These are phyloP conservation scores for Probaryconus sp. DNA, from an alignment of 1,140 invertebrate species.

Conservation along the genomic window DNA sequence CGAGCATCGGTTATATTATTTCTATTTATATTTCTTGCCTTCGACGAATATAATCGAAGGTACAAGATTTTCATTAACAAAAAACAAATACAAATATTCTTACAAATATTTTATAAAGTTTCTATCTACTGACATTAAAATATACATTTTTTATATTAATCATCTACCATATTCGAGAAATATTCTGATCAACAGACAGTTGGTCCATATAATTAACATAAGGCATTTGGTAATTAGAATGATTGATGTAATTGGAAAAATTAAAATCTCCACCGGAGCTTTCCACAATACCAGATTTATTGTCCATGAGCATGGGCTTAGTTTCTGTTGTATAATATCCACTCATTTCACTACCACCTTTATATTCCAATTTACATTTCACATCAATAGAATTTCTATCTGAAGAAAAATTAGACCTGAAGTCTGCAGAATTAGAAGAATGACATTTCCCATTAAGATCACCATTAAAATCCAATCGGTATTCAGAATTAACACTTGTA, in stretches of 20 bases:
- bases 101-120: no score
- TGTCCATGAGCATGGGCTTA: conserved; percentile 61
- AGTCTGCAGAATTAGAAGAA: conserved; percentile 28
- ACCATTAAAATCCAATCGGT: conserved; percentile 54
- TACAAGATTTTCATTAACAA: no score
- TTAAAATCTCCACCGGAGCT: conserved; percentile 67
- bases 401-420: conserved; percentile 43
- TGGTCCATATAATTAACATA: conserved; percentile 75
- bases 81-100: no score
- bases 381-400: conserved; percentile 19
- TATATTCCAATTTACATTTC: conserved; percentile 66
- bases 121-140: no score
- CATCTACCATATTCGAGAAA: conserved; percentile 74
- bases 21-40: no score
- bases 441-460: conserved; percentile 42
- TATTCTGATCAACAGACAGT: conserved; percentile 70
- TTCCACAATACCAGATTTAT: conserved; percentile 41
- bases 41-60: no score
- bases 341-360: conserved; percentile 63
- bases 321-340: conserved; percentile 57
- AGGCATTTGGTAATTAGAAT: conserved; percentile 72
- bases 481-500: no score
- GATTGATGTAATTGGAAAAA: conserved; percentile 67
- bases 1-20: no score
- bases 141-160: no score